Conservation (phyloP, 35 echinoderm and acorn worm genomes). For the Ophioderma brevispina region DNA sequence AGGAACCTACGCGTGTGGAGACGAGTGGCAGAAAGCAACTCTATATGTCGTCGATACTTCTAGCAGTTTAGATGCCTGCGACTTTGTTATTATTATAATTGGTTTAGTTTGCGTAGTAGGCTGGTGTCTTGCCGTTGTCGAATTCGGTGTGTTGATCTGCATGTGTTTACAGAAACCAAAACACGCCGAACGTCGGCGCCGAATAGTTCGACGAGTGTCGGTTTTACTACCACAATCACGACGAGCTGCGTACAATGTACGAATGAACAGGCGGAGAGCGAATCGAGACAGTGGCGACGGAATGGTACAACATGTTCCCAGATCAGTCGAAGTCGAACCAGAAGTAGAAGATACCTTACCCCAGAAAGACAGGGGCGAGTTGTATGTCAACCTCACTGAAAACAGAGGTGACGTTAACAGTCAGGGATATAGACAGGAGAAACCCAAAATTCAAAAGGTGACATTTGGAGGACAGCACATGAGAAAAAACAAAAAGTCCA, state of each 20-base stretch:
- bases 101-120: neutral
- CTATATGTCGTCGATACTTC: neutral
- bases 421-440: neutral
- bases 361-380: neutral
- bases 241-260: neutral
- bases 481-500: neutral
- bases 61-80: neutral
- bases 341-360: neutral
- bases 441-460: neutral
- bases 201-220: neutral
- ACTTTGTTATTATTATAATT: neutral
- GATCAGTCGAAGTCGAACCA: neutral
- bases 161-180: neutral
- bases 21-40: neutral
- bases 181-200: neutral
- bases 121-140: neutral
- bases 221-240: neutral
- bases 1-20: neutral
- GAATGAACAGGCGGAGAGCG: neutral
- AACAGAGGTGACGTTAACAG: neutral
- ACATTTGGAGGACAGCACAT: neutral
- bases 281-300: neutral
- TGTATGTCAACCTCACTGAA: neutral
- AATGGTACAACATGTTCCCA: neutral
- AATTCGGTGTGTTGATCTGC: neutral